Base-by-base conservation (phyloP, 2,113 vertebrate genomes). In the Myotis lucifugus region DNA sequence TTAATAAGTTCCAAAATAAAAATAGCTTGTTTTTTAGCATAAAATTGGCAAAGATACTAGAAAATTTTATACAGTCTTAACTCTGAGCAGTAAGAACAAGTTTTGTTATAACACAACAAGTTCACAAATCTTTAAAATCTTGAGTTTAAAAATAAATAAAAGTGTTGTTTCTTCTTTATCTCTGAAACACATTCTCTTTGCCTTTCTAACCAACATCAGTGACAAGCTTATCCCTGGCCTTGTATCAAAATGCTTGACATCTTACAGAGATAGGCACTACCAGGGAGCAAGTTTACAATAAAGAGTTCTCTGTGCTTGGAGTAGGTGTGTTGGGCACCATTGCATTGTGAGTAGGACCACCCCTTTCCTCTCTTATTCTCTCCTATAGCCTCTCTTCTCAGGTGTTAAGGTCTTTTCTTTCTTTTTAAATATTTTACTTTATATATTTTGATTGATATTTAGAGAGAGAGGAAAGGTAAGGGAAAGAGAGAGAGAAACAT, bases 1-100 rank as follows among this genome's bases (percentile, higher is more conserved):
- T 92, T 96, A 95, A 81, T 93, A 94, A 93, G 27, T 92, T 91
- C 66, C 52, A 82, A 94, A 96, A 94, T 85, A 77, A 93, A 97
- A 96, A 91, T 91, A 83, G 66, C 76, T 90, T 95, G 32, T 89
- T 96, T 96, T 69, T 93, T 72, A 52, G 59, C 48, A 91, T 64
- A 88, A 73, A 84, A 92, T 37, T 88, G 87, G 83, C 86, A 95
- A 95, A 89, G 42, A 89, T 77, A n/a, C 4, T 72, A 50, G 86
- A 73, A 66, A 40, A 34, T 64, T 91, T 86, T 87, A 32, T 84
- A 81, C 2, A 92, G 42, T 37, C 50, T 90, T 81, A 88, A 87
- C 76, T 89, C 17, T 50, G 50, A 12, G 6, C 40, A 91, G n/a
- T 12, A 93, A 95, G 72, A 87, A 3, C 37, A 90, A 17, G 59